Percentiles rank a stretch among this genome's conserved stretches.
phyloP scores from a whole-genome alignment of 2,797 vertebrate species.

The Mallotus villosus region DNA sequence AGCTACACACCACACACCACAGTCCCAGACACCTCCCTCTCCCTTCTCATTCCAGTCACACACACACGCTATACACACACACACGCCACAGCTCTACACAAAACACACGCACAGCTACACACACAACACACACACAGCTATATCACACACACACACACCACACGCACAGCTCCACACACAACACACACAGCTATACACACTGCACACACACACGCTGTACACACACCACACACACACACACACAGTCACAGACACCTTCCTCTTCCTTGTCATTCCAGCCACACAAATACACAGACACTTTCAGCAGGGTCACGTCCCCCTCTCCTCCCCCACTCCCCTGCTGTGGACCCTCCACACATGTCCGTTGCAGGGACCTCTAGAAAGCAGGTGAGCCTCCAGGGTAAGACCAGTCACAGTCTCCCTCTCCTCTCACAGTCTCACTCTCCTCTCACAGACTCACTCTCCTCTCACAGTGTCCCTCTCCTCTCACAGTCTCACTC shows the following conservation, averaged over 20 bases:
- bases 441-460: conserved; percentile 27
- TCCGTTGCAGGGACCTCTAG: conserved; percentile 59
- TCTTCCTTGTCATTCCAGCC: too few species aligned
- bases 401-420: conserved; percentile 51
- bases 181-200: conserved; percentile 1
- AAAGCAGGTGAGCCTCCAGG: conserved; percentile 58
- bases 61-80: conserved; percentile 2
- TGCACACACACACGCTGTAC: conserved; percentile 1
- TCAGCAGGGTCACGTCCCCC: too few species aligned
- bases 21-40: not conserved
- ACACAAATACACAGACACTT: not conserved
- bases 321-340: not conserved
- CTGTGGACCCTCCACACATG: conserved; percentile 55
- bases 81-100: too few species aligned
- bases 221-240: not conserved
- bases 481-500: conserved; percentile 27
- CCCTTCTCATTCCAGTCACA: not conserved
- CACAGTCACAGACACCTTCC: too few species aligned
- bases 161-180: not conserved
- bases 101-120: too few species aligned
- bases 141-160: not conserved
- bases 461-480: conserved; percentile 26
- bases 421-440: conserved; percentile 24
- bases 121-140: too few species aligned
- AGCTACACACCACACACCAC: not conserved